These are phyloP conservation scores for Chascanopsetta lugubris DNA, from an alignment of 2,113 vertebrate genomes.

Conservation along the genomic window DNA sequence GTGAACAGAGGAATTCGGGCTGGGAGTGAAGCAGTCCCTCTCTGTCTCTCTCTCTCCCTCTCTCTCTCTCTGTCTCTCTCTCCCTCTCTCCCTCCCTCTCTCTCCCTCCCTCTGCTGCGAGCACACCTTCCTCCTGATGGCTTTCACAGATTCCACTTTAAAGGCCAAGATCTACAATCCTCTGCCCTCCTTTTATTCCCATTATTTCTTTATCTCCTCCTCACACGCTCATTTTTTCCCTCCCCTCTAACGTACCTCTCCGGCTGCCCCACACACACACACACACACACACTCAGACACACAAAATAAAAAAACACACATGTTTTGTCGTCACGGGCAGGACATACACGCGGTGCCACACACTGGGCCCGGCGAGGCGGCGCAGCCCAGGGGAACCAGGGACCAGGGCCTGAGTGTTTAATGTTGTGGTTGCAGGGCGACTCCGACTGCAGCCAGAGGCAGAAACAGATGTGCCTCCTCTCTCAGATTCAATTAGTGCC, in stretches of 20 bases:
- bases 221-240: background rate
- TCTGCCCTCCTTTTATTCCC: slow-evolving; percentile 26
- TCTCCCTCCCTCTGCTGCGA: slow-evolving; percentile 48
- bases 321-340: slow-evolving; percentile 31
- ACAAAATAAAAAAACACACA: slow-evolving; percentile 48
- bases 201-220: background rate
- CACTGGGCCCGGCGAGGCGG: slow-evolving; percentile 31
- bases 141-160: slow-evolving; percentile 72
- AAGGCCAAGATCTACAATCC: slow-evolving; percentile 52
- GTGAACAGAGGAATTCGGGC: slow-evolving; percentile 55
- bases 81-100: slow-evolving; percentile 22
- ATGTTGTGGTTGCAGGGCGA: slow-evolving; percentile 75
- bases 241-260: slow-evolving; percentile 29
- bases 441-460: slow-evolving; percentile 68
- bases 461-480: slow-evolving; percentile 77
- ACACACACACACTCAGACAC: no score
- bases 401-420: slow-evolving; percentile 68
- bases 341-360: slow-evolving; percentile 8
- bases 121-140: slow-evolving; percentile 69
- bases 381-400: slow-evolving; percentile 40
- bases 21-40: slow-evolving; percentile 38
- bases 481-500: slow-evolving; percentile 73
- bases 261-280: slow-evolving; percentile 30
- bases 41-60: slow-evolving; percentile 12
- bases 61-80: slow-evolving; percentile 10